Conservation (phyloP, 1,140 invertebrate genomes). For the Harpegnathos saltator region DNA sequence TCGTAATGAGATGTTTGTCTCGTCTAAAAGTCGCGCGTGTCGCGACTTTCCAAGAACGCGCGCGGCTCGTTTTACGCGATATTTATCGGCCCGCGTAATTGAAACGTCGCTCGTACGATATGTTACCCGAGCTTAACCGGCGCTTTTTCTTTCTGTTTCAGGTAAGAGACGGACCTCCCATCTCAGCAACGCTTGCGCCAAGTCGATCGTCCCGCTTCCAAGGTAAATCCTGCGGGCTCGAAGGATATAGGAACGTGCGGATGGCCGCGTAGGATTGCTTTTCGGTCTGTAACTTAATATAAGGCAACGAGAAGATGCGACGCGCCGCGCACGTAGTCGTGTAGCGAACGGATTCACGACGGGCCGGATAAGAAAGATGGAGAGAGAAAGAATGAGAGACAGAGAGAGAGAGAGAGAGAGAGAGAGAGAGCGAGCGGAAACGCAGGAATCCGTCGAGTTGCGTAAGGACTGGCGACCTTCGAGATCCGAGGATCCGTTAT, state of each 20-base stretch:
- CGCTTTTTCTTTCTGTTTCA: conserved; percentile 79
- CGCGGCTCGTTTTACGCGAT: conserved; percentile 71
- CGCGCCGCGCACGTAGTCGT: background rate
- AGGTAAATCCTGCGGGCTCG: conserved; percentile 9
- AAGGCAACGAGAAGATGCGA: conserved; percentile 1
- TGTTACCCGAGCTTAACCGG: conserved; percentile 71
- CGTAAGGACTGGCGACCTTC: conserved; percentile 56
- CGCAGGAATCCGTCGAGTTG: conserved; percentile 29
- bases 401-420: background rate
- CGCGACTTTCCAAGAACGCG: conserved; percentile 36
- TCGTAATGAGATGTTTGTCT: background rate
- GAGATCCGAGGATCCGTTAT: conserved; percentile 51
- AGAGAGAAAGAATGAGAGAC: background rate
- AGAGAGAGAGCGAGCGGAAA: conserved; percentile 11
- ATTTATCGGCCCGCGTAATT: conserved; percentile 79
- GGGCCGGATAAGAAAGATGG: no score
- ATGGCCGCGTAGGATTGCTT: conserved; percentile 4
- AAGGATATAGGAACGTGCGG: background rate
- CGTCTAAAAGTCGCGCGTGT: conserved; percentile 24
- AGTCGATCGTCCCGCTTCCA: background rate
- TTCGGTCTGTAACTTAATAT: conserved; percentile 28
- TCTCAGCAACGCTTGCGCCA: background rate
- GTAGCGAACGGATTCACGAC: conserved; percentile 3
- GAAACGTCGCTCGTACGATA: conserved; percentile 78
- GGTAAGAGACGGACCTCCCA: conserved; percentile 78